Evolutionary conservation across 2,888 invertebrate genomes (phyloP).

Genomic region (Hedya salicella): DNA sequence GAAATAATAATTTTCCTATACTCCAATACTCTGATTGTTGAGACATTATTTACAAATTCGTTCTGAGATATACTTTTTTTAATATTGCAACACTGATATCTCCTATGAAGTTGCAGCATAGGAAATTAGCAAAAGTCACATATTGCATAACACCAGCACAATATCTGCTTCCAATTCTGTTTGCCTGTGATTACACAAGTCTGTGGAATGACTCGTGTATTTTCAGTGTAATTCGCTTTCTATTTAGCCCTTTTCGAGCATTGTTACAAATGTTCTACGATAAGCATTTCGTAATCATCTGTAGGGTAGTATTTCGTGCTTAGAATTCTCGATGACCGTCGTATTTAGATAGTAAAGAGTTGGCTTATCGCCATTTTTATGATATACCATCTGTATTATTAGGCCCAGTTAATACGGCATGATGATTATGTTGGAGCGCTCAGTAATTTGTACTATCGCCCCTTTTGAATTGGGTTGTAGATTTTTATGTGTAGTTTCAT

Average conservation of each 20-base stretch:
- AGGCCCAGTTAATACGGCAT: slow-evolving; percentile 54
- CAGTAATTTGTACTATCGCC: slow-evolving; percentile 56
- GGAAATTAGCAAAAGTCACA: background rate
- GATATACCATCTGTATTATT: slow-evolving; percentile 58
- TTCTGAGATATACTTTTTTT: no score
- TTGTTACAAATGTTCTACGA: slow-evolving; percentile 54
- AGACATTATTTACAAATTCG: no score
- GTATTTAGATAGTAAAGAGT: slow-evolving; percentile 51
- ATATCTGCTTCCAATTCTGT: background rate
- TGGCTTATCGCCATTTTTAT: slow-evolving; percentile 58
- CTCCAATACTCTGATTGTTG: no score
- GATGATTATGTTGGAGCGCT: slow-evolving; percentile 49
- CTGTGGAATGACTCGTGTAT: background rate
- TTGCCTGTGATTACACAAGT: slow-evolving; percentile 14
- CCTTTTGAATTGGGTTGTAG: slow-evolving; percentile 61
- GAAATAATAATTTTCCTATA: no score
- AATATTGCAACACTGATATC: no score
- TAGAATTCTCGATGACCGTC: slow-evolving; percentile 53
- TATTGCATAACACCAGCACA: background rate
- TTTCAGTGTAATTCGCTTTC: slow-evolving; percentile 22
- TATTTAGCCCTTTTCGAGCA: slow-evolving; percentile 24
- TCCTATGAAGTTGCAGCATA: background rate
- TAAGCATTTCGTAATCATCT: slow-evolving; percentile 64
- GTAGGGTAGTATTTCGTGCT: slow-evolving; percentile 64
- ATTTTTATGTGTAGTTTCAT: slow-evolving; percentile 65